A percentile compares a stretch with the other conserved stretches of the same genome.
These are phyloP conservation scores for Cepphus grylle DNA, from an alignment of 2,113 vertebrate species.

Conservation along the genomic window DNA sequence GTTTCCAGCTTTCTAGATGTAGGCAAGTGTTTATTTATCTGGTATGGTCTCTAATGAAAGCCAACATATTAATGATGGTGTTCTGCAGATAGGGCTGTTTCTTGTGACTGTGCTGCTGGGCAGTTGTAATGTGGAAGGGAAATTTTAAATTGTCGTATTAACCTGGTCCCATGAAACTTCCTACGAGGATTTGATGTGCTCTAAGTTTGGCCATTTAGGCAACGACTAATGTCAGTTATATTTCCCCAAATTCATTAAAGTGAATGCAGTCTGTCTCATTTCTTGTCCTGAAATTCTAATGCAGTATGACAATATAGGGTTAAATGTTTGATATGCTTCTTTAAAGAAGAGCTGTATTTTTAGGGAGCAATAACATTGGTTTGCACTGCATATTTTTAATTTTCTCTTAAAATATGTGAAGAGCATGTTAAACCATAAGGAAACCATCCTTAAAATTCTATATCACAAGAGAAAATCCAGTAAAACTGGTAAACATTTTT, in stretches of 20 bases:
- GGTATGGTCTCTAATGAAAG: not conserved
- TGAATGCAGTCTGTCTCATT: not conserved
- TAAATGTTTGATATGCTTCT: not conserved
- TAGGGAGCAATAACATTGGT: not conserved
- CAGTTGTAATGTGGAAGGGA: not conserved
- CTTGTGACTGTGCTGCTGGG: not conserved
- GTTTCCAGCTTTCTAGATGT: not conserved
- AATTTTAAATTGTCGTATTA: not conserved
- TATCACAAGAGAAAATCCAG: not conserved
- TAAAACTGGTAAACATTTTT: not conserved
- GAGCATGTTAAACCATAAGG: not conserved
- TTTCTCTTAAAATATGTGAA: not conserved
- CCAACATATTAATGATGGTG: rapidly evolving
- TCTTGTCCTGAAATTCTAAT: not conserved
- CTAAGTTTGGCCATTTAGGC: not conserved
- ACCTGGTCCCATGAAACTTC: not conserved
- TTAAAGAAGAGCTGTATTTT: not conserved
- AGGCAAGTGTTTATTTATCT: not conserved
- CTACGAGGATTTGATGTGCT: not conserved
- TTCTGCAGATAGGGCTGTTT: not conserved
- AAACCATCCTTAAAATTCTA: not conserved
- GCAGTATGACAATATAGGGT: not conserved
- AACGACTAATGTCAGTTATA: not conserved
- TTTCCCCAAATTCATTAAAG: not conserved
- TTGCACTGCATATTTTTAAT: not conserved